phyloP scores from a whole-genome alignment of 2,797 vertebrate species.

The Peromyscus nudipes region DNA sequence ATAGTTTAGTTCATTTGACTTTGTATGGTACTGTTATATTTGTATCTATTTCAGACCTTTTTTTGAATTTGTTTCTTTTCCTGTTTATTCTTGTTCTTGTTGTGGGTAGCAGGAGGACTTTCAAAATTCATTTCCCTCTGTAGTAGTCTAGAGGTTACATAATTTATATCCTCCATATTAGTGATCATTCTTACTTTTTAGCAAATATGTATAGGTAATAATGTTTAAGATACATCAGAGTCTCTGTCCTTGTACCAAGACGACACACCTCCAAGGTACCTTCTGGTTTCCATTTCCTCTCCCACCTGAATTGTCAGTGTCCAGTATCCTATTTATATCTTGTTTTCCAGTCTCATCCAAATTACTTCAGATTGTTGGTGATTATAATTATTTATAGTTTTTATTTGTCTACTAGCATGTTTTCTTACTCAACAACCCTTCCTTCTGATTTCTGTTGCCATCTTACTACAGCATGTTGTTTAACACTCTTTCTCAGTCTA shows the following conservation, averaged over 20 bases:
- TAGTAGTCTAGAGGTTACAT: neutral
- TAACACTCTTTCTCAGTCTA: neutral
- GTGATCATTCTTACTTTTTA: neutral
- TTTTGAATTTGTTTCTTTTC: slow-evolving; percentile 36
- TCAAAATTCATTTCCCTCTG: neutral
- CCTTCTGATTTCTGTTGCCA: neutral
- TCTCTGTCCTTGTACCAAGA: neutral
- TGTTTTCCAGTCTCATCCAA: neutral
- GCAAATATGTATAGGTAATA: neutral
- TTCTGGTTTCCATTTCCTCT: neutral
- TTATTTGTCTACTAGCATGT: neutral
- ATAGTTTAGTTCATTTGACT: neutral
- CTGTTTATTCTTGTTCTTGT: neutral
- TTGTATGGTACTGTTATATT: slow-evolving; percentile 27
- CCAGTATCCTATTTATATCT: neutral
- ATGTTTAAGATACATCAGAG: slow-evolving; percentile 2
- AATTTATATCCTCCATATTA: neutral
- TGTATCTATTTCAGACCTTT: slow-evolving; percentile 52
- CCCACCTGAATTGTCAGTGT: neutral
- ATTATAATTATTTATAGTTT: slow-evolving; percentile 5
- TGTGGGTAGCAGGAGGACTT: slow-evolving; percentile 16
- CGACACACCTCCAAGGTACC: neutral
- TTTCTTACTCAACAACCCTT: neutral
- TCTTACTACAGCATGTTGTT: neutral
- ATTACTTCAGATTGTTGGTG: neutral